Percentiles rank a stretch among this genome's conserved stretches.
phyloP scores from a whole-genome alignment of 2,113 vertebrate species.

The Dasyornis broadbenti region DNA sequence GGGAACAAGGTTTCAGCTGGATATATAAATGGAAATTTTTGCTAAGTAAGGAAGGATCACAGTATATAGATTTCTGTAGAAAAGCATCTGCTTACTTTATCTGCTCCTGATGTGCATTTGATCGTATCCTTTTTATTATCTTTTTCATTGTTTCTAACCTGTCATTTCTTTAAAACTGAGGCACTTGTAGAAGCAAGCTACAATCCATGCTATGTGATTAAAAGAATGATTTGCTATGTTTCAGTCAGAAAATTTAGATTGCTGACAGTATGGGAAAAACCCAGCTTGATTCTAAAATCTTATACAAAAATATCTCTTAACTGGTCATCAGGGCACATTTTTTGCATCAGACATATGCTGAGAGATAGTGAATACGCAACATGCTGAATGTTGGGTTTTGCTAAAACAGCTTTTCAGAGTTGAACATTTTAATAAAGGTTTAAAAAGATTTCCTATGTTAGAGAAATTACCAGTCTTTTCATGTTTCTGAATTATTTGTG shows the following conservation, averaged over 20 bases:
- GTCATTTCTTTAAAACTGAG: not conserved
- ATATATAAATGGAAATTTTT: not conserved
- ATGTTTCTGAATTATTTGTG: not conserved
- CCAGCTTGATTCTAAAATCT: not conserved
- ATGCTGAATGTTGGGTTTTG: not conserved
- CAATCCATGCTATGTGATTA: not conserved
- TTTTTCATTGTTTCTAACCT: slow-evolving; percentile 2
- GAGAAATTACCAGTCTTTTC: not conserved
- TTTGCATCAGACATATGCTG: not conserved
- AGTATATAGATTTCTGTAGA: not conserved
- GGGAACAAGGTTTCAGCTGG: not conserved
- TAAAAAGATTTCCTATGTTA: not conserved
- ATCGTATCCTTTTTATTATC: not conserved
- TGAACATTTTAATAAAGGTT: not conserved
- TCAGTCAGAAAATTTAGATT: not conserved
- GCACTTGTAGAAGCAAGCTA: not conserved
- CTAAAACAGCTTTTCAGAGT: not conserved
- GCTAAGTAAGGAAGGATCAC: not conserved
- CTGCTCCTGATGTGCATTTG: not conserved
- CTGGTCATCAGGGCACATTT: not conserved
- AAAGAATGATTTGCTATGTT: not conserved
- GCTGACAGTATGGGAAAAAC: not conserved
- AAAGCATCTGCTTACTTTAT: not conserved
- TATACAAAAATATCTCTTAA: not conserved
- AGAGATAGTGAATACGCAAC: not conserved